Evolutionary conservation across 2,113 vertebrate genomes (phyloP).

Genomic region (Pelodiscus sinensis): DNA sequence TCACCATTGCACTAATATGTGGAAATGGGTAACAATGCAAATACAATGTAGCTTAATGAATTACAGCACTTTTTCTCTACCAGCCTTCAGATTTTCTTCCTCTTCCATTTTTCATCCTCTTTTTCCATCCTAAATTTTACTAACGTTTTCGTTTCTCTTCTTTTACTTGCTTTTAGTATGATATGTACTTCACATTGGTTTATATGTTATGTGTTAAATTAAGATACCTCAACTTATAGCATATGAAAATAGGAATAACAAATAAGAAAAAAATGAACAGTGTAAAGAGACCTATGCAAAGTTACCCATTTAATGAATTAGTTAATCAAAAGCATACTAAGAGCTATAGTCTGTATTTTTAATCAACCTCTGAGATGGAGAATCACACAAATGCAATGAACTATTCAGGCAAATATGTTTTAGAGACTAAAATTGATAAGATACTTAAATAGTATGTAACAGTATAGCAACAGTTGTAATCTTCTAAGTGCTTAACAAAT

Average conservation of each 20-base stretch:
- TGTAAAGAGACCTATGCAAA: background rate
- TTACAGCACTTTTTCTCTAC: background rate
- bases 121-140: background rate
- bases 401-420: too few relatives aligned
- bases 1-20: background rate
- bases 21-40: background rate
- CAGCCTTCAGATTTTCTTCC: background rate
- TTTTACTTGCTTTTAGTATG: background rate
- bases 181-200: background rate
- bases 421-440: too few relatives aligned
- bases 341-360: too few relatives aligned
- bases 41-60: background rate
- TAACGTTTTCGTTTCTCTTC: background rate
- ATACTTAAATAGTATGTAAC: too few relatives aligned
- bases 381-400: too few relatives aligned
- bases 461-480: too few relatives aligned
- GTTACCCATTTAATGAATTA: background rate
- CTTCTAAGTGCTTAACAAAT: too few relatives aligned
- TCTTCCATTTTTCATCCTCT: background rate
- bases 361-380: too few relatives aligned
- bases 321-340: background rate
- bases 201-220: background rate
- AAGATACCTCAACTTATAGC: background rate
- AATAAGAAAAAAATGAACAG: background rate
- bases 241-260: background rate